Evolutionary conservation across 2,888 invertebrate species (phyloP).

Genomic region (Drosophila fungiperda): DNA sequence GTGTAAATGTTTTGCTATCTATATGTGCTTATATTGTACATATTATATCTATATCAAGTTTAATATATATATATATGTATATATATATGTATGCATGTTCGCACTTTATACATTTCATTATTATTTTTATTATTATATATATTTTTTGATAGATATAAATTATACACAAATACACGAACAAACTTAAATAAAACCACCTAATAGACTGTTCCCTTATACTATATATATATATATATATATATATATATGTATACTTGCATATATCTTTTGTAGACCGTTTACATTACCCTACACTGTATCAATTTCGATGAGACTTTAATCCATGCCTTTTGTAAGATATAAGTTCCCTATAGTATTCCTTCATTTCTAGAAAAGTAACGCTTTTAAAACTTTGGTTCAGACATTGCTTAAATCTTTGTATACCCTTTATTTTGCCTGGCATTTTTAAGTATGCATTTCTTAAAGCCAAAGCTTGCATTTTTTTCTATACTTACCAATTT

Average conservation of each 20-base stretch:
- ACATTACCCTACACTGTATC: background rate
- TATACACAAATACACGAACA: constrained; percentile 42
- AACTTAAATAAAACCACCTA: constrained; percentile 18
- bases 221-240: background rate
- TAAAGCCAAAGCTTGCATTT: background rate
- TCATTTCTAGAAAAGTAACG: background rate
- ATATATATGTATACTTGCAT: background rate
- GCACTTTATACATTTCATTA: constrained; percentile 41
- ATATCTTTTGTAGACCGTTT: background rate
- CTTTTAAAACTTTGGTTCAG: background rate
- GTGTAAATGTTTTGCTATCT: constrained; percentile 20
- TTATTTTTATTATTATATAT: constrained; percentile 14
- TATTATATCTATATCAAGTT: constrained; percentile 8
- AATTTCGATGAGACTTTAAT: background rate
- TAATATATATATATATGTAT: constrained; percentile 1
- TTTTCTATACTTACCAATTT: background rate
- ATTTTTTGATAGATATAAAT: constrained; percentile 12
- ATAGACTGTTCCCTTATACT: constrained; percentile 39
- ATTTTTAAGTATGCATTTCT: background rate
- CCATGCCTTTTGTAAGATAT: background rate
- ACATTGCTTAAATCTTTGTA: background rate
- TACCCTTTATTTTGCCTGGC: background rate
- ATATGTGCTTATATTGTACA: background rate
- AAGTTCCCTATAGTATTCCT: background rate
- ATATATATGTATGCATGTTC: constrained; percentile 15